Evolutionary conservation across 2,888 invertebrate genomes (phyloP).

Genomic region (Mycalesis mineus): DNA sequence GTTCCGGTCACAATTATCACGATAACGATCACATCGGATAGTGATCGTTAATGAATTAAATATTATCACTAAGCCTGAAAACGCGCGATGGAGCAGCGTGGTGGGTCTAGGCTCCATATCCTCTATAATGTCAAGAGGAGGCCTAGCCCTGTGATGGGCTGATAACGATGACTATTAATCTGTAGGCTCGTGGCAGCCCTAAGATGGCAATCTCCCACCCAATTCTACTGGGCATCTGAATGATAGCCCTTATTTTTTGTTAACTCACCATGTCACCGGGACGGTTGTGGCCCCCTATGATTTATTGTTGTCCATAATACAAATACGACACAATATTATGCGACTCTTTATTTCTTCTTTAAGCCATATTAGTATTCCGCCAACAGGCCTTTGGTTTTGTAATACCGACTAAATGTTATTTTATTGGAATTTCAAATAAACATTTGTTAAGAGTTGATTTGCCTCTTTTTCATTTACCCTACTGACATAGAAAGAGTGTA

Average conservation of each 20-base stretch:
- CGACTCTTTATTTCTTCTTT: constrained; percentile 77
- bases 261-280: constrained; percentile 75
- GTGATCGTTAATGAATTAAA: too few relatives aligned
- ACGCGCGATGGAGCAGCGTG: too few relatives aligned
- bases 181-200: neutral
- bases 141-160: too few relatives aligned
- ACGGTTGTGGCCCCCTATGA: constrained; percentile 78
- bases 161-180: neutral
- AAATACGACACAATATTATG: constrained; percentile 77
- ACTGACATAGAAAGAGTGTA: neutral
- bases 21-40: too few relatives aligned
- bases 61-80: too few relatives aligned
- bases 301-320: constrained; percentile 77
- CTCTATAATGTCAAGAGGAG: too few relatives aligned
- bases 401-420: constrained; percentile 77
- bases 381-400: constrained; percentile 75
- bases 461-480: constrained; percentile 27
- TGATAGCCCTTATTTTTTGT: constrained; percentile 75
- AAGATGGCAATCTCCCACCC: constrained; percentile 56
- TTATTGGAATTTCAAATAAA: constrained; percentile 76
- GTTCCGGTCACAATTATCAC: too few relatives aligned
- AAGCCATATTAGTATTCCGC: constrained; percentile 76
- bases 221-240: constrained; percentile 72
- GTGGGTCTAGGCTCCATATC: too few relatives aligned
- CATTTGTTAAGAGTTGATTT: constrained; percentile 58